Evolutionary conservation across 2,888 invertebrate genomes (phyloP).

Genomic region (Sinodicranocentrus sp.): DNA sequence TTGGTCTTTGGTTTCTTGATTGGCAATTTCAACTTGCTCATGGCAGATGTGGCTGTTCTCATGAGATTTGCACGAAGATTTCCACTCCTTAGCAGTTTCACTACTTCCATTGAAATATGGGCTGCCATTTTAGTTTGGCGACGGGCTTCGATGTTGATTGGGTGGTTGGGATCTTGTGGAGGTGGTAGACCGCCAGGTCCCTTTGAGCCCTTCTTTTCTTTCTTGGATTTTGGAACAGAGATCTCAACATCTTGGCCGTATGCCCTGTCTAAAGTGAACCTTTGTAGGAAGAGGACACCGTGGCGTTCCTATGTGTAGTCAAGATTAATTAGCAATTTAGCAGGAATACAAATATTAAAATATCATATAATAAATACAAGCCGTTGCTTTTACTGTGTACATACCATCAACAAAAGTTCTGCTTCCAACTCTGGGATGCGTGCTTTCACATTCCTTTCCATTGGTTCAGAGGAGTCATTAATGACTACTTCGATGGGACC

Average conservation of each 20-base stretch:
- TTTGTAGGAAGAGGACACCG: conserved; percentile 76
- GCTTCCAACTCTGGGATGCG: conserved; percentile 76
- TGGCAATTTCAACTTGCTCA: conserved; percentile 76
- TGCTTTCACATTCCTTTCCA: conserved; percentile 75
- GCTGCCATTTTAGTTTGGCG: conserved; percentile 76
- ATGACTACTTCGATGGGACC: conserved; percentile 75
- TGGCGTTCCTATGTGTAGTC: conserved; percentile 72
- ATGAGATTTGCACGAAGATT: conserved; percentile 75
- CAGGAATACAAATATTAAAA: background rate
- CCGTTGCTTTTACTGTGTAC: too few relatives aligned
- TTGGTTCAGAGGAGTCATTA: conserved; percentile 75
- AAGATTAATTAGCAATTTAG: background rate
- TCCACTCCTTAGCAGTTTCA: conserved; percentile 75
- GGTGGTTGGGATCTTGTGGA: conserved; percentile 71
- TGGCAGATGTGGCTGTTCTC: conserved; percentile 75
- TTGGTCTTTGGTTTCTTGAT: conserved; percentile 73
- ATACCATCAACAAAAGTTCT: conserved; percentile 76
- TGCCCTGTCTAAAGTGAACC: conserved; percentile 75
- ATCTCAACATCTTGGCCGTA: conserved; percentile 77
- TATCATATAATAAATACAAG: conserved; percentile 4
- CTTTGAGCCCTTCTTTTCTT: conserved; percentile 69
- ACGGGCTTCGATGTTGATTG: conserved; percentile 71
- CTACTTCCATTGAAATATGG: conserved; percentile 76
- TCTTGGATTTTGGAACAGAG: conserved; percentile 76
- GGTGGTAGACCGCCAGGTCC: conserved; percentile 53